phyloP scores from a whole-genome alignment of 2,113 vertebrate species.

The Pterocles gutturalis region DNA sequence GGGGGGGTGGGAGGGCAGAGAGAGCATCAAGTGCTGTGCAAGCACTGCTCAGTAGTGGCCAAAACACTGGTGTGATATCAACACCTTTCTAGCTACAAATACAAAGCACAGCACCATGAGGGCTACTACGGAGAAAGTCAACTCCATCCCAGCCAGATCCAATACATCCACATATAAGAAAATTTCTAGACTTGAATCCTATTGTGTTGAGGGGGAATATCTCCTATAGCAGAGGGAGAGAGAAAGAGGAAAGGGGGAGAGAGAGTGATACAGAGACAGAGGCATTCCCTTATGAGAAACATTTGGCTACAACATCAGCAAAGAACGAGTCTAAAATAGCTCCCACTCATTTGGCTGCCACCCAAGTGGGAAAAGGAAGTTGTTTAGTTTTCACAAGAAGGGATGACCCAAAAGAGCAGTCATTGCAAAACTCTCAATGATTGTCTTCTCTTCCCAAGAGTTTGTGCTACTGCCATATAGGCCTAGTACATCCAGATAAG shows the following conservation, averaged over 20 bases:
- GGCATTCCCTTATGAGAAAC: neutral
- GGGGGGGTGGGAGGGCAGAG: rapidly evolving
- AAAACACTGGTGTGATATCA: neutral
- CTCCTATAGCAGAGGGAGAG: neutral
- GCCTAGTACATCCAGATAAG: neutral
- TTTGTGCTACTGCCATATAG: neutral
- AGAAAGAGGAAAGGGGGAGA: neutral
- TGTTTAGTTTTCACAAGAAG: neutral
- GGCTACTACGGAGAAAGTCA: neutral
- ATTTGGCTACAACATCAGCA: neutral
- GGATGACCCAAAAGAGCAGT: neutral
- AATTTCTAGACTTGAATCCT: neutral
- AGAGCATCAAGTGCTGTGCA: neutral
- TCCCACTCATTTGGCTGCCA: neutral
- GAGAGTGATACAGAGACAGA: neutral
- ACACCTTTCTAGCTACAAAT: neutral
- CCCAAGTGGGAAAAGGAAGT: neutral
- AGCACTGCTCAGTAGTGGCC: neutral
- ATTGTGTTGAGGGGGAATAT: neutral
- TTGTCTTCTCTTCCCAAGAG: neutral
- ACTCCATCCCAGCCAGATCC: neutral
- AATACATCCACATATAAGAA: neutral
- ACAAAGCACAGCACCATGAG: neutral
- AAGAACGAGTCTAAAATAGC: neutral
- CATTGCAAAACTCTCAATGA: neutral